Evolutionary conservation across 2,797 vertebrate genomes (phyloP), one percentile per base, ranked within the genome.

Genomic region (Tamandua tetradactyla): DNA sequence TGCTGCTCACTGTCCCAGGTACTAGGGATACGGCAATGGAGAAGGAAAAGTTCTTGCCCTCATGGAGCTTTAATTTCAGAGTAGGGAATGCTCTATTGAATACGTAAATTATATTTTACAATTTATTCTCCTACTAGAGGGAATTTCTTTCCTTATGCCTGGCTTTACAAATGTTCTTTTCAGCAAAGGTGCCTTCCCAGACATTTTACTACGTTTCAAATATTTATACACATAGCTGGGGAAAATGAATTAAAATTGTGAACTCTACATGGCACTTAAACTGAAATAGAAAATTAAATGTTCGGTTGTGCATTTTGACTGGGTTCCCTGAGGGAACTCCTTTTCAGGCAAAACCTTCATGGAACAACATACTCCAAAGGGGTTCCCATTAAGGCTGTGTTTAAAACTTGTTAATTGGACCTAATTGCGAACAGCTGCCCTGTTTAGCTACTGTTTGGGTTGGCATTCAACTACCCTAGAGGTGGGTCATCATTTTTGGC

Each of bases 351-450:
- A 94, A 74, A 62, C 95, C 80, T 95, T 95, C 69, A 15, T 0
- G n/a, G 93, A 92, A 27, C 62, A 30, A 9, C 42, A 32, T 17
- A 90, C 71, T 96, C 98, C 57, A 83, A 96, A 97, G 85, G 66
- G 12, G 35, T 62, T 75, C 35, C 87, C 93, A 17, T 78, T 66
- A 91, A 97, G 55, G 75, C 66, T 44, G 40, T 94, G 68, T 93
- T 97, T 97, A 94, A 96, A 97, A 95, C 82, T 96, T 97, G 87
- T 49, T 98, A 98, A 98, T 98, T 97, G 97, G 87, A 91, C 94
- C 92, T 97, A 96, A 98, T 96, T 96, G 89, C 95, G 95, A 97
- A 97, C 97, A 98, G 97, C 94, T 98, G 97, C 83, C 94, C 96
- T 59, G 92, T 87, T 35, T 61, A 96, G 94, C 96, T 97, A 96